phyloP scores from a whole-genome alignment of 2,888 invertebrate species.

The Eupithecia inturbata region DNA sequence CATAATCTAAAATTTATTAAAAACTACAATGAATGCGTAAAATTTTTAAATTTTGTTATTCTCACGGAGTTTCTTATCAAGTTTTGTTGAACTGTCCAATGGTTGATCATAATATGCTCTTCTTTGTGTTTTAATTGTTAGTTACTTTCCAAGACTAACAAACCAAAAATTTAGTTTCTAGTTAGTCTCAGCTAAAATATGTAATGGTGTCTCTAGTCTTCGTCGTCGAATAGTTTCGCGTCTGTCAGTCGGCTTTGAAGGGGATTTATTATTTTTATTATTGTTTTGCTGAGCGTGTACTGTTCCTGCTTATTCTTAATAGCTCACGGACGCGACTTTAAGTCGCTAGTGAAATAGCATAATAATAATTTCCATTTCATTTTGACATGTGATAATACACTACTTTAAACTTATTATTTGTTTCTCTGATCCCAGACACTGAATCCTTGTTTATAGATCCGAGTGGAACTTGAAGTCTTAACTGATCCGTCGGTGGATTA shows the following conservation, averaged over 20 bases:
- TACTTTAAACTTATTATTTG: no score
- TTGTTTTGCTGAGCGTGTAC: slow-evolving; percentile 71
- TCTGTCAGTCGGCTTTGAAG: slow-evolving; percentile 80
- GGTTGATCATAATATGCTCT: no score
- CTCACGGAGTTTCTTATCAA: no score
- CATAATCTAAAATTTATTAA: no score
- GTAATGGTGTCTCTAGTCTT: slow-evolving; percentile 52
- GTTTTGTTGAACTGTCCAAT: no score
- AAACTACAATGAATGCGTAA: background rate
- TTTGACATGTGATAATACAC: no score
- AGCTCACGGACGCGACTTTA: slow-evolving; percentile 16
- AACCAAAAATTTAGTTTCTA: background rate
- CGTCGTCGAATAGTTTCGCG: slow-evolving; percentile 78
- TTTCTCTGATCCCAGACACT: no score
- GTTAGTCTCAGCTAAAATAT: slow-evolving; percentile 8
- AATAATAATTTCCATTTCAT: background rate
- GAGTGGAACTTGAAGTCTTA: no score
- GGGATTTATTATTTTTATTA: slow-evolving; percentile 84
- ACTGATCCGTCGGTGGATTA: no score
- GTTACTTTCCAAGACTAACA: background rate
- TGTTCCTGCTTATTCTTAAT: slow-evolving; percentile 61
- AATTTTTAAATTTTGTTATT: background rate
- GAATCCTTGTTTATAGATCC: no score
- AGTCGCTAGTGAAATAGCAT: slow-evolving; percentile 1
- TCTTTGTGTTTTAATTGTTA: background rate